Base-by-base conservation (phyloP, 1,140 invertebrate species). In the Pachypeltis micranthus region DNA sequence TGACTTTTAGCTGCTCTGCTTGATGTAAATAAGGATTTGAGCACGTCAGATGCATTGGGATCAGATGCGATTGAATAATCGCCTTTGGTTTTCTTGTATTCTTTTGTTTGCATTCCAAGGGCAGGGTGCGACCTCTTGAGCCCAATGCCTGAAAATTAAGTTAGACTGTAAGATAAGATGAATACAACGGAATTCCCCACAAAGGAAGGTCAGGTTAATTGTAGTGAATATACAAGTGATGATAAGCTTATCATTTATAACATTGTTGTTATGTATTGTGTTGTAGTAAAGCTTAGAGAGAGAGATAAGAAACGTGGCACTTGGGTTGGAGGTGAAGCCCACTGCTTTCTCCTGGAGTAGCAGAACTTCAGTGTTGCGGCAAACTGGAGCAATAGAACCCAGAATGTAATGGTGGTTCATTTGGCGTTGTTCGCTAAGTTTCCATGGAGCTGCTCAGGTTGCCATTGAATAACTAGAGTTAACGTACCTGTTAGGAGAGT, bases 21-120 rank as follows among this genome's bases (percentile, higher is more conserved):
- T 16, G 85, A 83, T 0, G 93, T 98, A 70, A 98, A 99, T 23
- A 99, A 74, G 23, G 93, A 96, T 75, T 98, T 99, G 71, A 89
- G 95, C 0, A 93, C 91, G 74, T 91, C 86, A 63, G 85, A 89
- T 0, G 85, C 86, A 67, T 88, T 90, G 0, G 92, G 90, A 78
- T 98, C 93, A 67, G 93, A 86, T n/a, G 91, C 87, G 44, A 96
- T 83, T 71, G 88, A 91, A 69, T 93, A 92, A 44, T 85, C 78
- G 1, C 79, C 79, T 70, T 85, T 89, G 2, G 86, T 81, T 72
- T 90, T 90, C 69, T 87, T 90, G 59, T 85, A 81, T 28, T 81
- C 83, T 4, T 84, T 85, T 73, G 85, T 84, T 67, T 82, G 73
- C 47, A 78, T 65, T 2, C 59, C 51, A 19, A 65, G 44, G n/a